Base-by-base conservation (phyloP, 2,888 invertebrate species). In the Netelia melanura region DNA sequence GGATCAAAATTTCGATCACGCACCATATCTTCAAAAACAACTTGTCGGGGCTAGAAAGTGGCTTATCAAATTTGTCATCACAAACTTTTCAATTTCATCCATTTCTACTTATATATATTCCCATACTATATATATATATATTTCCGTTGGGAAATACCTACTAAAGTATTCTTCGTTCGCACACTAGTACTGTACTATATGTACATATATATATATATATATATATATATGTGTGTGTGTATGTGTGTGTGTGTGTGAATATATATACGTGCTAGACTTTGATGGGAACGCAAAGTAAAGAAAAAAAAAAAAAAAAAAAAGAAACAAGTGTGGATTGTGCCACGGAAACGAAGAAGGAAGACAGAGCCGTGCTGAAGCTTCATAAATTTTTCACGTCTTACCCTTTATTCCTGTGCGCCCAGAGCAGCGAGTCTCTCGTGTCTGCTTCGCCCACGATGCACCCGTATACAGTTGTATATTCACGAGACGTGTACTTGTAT, bases 321-420 rank as follows among this genome's bases (percentile, higher is more conserved):
- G 3, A 62, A 75, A 68, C 48, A 54, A 64, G 64, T 54, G 54
- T 52, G 64, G 38, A 75, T 75, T 75, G 75, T 21, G 62, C 38
- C 25, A 38, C 52, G 64, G 9, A 54, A 62, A 25, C 38, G 21
- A 54, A n/a, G 64, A 62, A 25, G 54, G 38, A 54, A 75, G 52
- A 75, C 64, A 64, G 43, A 25, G 30, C 52, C 30, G 38, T 17
- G 54, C 75, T 75, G 21, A 64, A 25, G 75, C 75, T 54, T 64
- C 75, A 64, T 75, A 64, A 75, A 75, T 64, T 75, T 75, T 75
- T 75, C 38, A 75, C 75, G 54, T 54, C 9, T 54, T 75, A 25
- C 54, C 54, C 11, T 65, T 75, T 62, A 58, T 75, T 54, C 54
- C 38, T 14, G 52, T 21, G 64, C 64, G 14, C 64, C 30, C 64